Evolutionary conservation across 2,888 invertebrate genomes (phyloP), one percentile per base, ranked within the genome.

Genomic region (Notodonta dromedarius): DNA sequence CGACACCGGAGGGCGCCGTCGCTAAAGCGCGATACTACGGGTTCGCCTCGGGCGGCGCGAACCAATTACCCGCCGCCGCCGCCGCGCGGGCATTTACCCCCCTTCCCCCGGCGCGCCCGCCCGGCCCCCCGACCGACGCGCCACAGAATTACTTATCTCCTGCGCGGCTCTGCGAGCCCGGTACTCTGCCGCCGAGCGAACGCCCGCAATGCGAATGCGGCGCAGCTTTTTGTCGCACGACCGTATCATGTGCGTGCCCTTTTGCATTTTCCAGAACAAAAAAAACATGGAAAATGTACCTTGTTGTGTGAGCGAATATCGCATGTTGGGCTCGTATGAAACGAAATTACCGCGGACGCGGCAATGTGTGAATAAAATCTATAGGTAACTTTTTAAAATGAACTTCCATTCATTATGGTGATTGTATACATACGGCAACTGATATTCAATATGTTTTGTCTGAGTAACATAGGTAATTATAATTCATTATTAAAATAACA

Each of bases 21-120:
- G 90, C 92, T 92, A 93, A 93, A 93, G 92, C 92, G 92, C 91
- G 91, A 92, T 91, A 92, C 91, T 92, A 89, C 91, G 90, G 90
- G 92, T 91, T 91, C 89, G 91, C 93, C 91, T 92, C 92, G 90
- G 92, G 92, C 92, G 92, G 92, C 92, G 92, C 91, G 91, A 92
- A 93, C 93, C 93, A 93, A 94, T 93, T 93, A 94, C 93, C 93
- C 92, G 90, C 88, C 88, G 85, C 87, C 88, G 85, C 87, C 84
- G 85, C 88, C 88, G 83, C 85, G 87, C 89, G 90, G 88, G 89
- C 90, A 91, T 90, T 91, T 90, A 90, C 90, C 86, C 87, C 87
- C 86, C 81, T 77, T 76, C 74, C 80, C 79, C 80, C 77, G 79
- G 71, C 82, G 79, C 74, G 65, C 77, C 75, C 70, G 72, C 77